Evolutionary conservation across 1,140 invertebrate genomes (phyloP).

Genomic region (Sipha flava): DNA sequence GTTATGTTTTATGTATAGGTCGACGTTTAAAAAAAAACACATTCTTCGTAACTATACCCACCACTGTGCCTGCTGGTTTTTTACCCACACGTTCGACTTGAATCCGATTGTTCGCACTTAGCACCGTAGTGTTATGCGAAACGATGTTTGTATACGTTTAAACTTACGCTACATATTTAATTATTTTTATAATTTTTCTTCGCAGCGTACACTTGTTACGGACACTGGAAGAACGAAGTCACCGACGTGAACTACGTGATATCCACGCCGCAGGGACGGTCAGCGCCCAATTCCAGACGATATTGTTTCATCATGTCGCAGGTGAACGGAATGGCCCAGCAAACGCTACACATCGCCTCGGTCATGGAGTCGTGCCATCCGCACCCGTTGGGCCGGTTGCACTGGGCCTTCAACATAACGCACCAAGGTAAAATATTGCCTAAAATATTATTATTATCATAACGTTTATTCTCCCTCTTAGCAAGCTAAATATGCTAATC

Average conservation of each 20-base stretch:
- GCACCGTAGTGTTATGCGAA: too few species aligned
- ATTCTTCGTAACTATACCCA: too few species aligned
- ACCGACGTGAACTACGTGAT: conserved; percentile 57
- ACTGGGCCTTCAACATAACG: conserved; percentile 43
- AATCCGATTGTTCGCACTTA: background rate
- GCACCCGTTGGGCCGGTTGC: conserved; percentile 37
- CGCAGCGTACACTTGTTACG: conserved; percentile 58
- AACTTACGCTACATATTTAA: background rate
- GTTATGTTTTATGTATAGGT: too few species aligned
- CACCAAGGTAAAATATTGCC: conserved; percentile 40
- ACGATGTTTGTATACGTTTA: background rate
- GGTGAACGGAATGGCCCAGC: conserved; percentile 5
- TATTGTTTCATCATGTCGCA: conserved; percentile 44
- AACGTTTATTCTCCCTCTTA: background rate
- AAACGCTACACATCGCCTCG: conserved; percentile 39
- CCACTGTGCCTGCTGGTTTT: too few species aligned
- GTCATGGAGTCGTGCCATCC: conserved; percentile 42
- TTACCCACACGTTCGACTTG: too few species aligned
- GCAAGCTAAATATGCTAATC: too few species aligned
- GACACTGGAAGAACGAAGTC: conserved; percentile 52
- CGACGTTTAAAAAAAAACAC: too few species aligned
- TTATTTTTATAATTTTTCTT: conserved; percentile 33
- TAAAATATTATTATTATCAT: background rate
- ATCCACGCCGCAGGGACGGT: conserved; percentile 46
- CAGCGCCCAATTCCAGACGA: conserved; percentile 41